Evolutionary conservation across 2,888 invertebrate genomes (phyloP), one percentile per base, ranked within the genome.

Genomic region (Idaea dimidiata): DNA sequence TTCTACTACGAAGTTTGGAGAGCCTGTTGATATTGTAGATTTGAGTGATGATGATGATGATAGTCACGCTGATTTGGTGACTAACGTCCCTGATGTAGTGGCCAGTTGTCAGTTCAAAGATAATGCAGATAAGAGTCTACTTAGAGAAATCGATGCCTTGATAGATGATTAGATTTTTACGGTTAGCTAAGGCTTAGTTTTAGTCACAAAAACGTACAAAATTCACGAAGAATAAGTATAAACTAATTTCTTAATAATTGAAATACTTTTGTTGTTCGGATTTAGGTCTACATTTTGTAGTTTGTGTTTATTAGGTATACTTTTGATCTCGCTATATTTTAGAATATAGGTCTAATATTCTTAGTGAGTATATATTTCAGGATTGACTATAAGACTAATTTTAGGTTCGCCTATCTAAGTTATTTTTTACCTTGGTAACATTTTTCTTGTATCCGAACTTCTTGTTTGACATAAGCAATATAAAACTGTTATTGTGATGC

Each of bases 21-120:
- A 84, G 16, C 78, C 83, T 0, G 72, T 88, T 31, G 89, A 88
- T 63, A 77, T 91, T 4, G 90, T 91, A 0, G 90, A 92, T 65
- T 72, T 90, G 1, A 89, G 91, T 64, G 89, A 88, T 17, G 89
- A 89, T 16, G 87, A 87, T 10, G 73, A 70, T 68, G 87, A n/a
- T n/a, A n/a, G 86, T 54, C 77, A 85, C 0, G 77, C 77, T 0
- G 84, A 83, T 64, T 77, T 89, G 62, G 79, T 75, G 17, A 88
- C 84, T 60, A 90, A 86, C 62, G 87, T 91, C n/a, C 91, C 91
- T 0, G 91, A 92, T 62, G 87, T 91, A 0, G 91, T 91, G 0
- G 91, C 89, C 1, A 91, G 91, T 64, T 91, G 91, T 78, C 86
- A 82, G 7, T 18, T 77, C 65, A 55, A 80, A 73, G 71, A 60